Base-by-base conservation (phyloP, 2,888 invertebrate genomes). In the Scaeva pyrastri region DNA sequence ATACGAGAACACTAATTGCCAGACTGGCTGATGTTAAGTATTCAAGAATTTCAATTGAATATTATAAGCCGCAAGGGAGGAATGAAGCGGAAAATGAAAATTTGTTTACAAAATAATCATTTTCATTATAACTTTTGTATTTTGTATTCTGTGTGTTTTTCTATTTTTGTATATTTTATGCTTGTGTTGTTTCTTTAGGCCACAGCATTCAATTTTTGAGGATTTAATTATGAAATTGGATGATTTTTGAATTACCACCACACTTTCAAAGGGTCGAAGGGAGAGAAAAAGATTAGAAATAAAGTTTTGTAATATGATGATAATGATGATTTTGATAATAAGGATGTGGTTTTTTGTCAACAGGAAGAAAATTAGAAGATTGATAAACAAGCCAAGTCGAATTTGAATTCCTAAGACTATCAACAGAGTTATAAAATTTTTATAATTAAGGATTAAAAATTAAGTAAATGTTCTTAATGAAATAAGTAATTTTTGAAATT, bases 1-100 rank as follows among this genome's bases (percentile, higher is more conserved):
- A 23, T 0, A 11, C 6, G 64, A 64, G 11, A 19, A 68, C 68
- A 39, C 70, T 78, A 84, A 79, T 84, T 84, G 83, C 64, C 41
- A 48, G 74, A 62, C 36, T 31, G 31, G 31, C 31, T 73, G 82
- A 39, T 56, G 75, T 64, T 56, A 64, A 64, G 62, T 72, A n/a
- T 58, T 58, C 39, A 45, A 26, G 48, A 74, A 55, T 58, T 74
- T 70, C 66, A 80, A 52, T 70, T 50, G 62, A 48, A 31, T 62
- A 36, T 1, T 39, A 39, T 68, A 68, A 66, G 66, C 31, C 16
- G 16, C 11, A 55, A 26, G 50, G 23, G 23, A 50, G n/a, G 21
- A 43, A 43, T 56, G 45, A 52, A 68, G 55, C n/a, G 45, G 64
- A 64, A 52, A 26, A 68, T 68, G 56, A 26, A 48, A 55, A 72